Percentiles rank a stretch among this genome's conserved stretches.
phyloP scores from a whole-genome alignment of 2,888 invertebrate genomes.

The Thymelicus acteon region DNA sequence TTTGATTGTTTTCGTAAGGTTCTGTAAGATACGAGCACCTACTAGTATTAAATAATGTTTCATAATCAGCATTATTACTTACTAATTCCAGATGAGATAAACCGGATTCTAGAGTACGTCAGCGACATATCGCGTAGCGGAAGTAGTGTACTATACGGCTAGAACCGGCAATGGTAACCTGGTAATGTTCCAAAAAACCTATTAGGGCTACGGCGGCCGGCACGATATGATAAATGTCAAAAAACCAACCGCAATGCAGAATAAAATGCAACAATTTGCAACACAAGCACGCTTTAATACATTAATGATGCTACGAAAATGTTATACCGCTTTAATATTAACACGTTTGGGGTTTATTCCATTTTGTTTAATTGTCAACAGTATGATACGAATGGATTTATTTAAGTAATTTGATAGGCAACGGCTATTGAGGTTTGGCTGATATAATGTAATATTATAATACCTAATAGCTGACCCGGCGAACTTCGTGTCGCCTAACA shows the following conservation, averaged over 20 bases:
- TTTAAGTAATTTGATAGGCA: constrained; percentile 10
- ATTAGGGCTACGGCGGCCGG: constrained; percentile 60
- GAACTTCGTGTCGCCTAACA: too few relatives aligned
- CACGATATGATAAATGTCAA: constrained; percentile 77
- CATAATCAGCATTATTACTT: too few relatives aligned
- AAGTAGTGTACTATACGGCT: background rate
- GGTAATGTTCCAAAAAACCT: constrained; percentile 80
- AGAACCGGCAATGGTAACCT: constrained; percentile 51
- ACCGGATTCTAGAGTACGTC: background rate
- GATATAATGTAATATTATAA: background rate
- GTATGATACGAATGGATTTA: constrained; percentile 12
- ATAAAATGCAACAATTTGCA: constrained; percentile 54
- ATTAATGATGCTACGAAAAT: constrained; percentile 47
- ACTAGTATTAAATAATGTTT: too few relatives aligned
- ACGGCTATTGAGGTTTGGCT: background rate
- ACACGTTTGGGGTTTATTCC: constrained; percentile 23
- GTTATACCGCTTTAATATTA: constrained; percentile 25
- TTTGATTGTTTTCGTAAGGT: too few relatives aligned
- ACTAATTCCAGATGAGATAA: too few relatives aligned
- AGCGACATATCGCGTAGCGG: background rate
- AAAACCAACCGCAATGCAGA: constrained; percentile 77
- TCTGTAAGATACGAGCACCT: too few relatives aligned
- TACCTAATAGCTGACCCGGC: too few relatives aligned
- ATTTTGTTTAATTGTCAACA: constrained; percentile 25
- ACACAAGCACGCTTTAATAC: constrained; percentile 43